A percentile compares a stretch with the other conserved stretches of the same genome.
Conservation (phyloP, 1,140 invertebrate genomes). For the Alviniconcha marisindica region DNA sequence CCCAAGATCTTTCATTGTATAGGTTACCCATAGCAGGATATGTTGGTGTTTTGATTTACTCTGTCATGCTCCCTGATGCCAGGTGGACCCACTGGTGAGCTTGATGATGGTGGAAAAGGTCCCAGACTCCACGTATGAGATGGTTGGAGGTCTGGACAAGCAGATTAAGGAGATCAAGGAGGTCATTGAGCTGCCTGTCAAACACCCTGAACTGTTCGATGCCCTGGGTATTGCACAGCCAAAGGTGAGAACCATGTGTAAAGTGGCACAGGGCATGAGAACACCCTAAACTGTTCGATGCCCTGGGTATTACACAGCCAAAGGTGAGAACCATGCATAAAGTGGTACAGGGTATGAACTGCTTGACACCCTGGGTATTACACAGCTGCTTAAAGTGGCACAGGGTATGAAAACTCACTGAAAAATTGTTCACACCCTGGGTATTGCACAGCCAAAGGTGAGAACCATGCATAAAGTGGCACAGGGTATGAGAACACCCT, state of each 20-base stretch:
- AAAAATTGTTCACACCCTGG: too few species aligned
- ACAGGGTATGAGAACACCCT: too few species aligned
- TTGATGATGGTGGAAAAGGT: conserved; percentile 99
- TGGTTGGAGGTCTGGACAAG: conserved; percentile 99
- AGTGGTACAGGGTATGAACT: too few species aligned
- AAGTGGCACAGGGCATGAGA: too few species aligned
- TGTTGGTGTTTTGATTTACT: too few species aligned
- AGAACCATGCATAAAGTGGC: too few species aligned
- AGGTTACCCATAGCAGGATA: too few species aligned
- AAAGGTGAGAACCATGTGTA: conserved; percentile 83
- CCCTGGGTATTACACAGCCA: conserved; percentile 98
- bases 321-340: conserved; percentile 84
- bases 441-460: conserved; percentile 98
- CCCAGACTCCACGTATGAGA: conserved; percentile 99
- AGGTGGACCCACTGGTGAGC: conserved; percentile 99
- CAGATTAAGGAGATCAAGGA: conserved; percentile 99
- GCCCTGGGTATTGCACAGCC: conserved; percentile 99
- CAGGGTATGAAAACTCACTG: too few species aligned
- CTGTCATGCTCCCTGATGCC: too few species aligned
- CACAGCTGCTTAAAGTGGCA: too few species aligned
- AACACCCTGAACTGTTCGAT: conserved; percentile 99
- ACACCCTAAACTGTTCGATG: conserved; percentile 99
- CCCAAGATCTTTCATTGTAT: too few species aligned
- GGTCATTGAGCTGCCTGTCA: conserved; percentile 99
- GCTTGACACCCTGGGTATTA: conserved; percentile 98